phyloP scores from a whole-genome alignment of 2,113 vertebrate species.

The Deroptyus accipitrinus region DNA sequence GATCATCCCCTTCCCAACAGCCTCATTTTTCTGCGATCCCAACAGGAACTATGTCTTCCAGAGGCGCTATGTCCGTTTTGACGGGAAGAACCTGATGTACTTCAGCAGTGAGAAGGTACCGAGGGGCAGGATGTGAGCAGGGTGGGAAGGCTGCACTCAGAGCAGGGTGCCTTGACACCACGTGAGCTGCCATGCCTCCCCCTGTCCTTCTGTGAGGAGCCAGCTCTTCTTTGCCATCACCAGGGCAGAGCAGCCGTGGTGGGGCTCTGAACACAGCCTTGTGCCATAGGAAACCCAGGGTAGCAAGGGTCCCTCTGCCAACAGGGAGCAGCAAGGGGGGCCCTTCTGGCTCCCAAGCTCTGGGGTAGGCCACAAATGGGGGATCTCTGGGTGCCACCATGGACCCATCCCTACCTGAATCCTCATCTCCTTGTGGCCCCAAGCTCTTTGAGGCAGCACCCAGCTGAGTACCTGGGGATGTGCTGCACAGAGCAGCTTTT shows the following conservation, averaged over 20 bases:
- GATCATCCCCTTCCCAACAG: background rate
- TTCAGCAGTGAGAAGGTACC: slow-evolving; percentile 92
- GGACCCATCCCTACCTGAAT: too few species aligned
- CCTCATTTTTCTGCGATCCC: background rate
- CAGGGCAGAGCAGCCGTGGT: accelerated
- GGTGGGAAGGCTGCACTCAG: background rate
- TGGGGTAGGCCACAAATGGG: background rate
- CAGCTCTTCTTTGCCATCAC: background rate
- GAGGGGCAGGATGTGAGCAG: background rate
- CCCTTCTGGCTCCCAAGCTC: background rate
- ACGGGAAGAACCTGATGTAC: slow-evolving; percentile 94
- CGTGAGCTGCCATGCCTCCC: background rate
- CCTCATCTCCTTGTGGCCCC: background rate
- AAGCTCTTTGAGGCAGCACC: background rate
- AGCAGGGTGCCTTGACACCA: background rate
- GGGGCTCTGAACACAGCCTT: background rate
- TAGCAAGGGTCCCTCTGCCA: background rate
- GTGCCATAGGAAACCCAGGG: accelerated
- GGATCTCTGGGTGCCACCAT: background rate
- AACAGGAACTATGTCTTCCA: slow-evolving; percentile 96
- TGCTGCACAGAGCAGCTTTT: background rate
- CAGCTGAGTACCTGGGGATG: background rate
- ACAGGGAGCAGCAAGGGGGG: background rate
- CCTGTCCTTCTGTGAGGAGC: background rate
- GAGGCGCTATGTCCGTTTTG: slow-evolving; percentile 92